These are phyloP conservation scores for Botia kubotai DNA, from an alignment of 2,797 vertebrate genomes.

Conservation along the genomic window DNA sequence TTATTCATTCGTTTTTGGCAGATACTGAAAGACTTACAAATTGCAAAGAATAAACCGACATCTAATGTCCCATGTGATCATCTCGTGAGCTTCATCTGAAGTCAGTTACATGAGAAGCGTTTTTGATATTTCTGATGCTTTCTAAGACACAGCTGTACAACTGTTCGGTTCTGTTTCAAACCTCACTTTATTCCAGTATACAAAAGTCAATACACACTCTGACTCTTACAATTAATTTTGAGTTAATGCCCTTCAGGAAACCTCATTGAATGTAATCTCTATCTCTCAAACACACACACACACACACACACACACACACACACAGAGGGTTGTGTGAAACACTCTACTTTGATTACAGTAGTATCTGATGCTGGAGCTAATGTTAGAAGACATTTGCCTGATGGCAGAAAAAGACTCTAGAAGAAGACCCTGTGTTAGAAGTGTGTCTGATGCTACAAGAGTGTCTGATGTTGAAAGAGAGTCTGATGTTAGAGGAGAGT, in stretches of 20 bases:
- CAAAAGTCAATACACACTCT: too few relatives aligned
- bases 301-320: too few relatives aligned
- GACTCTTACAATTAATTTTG: not conserved
- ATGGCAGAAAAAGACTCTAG: not conserved
- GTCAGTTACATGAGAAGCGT: not conserved
- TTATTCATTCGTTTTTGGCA: slow-evolving; percentile 8
- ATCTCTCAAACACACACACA: not conserved
- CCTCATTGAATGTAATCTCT: not conserved
- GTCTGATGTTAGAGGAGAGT: not conserved
- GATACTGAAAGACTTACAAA: not conserved
- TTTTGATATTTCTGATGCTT: too few relatives aligned
- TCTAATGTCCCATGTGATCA: not conserved
- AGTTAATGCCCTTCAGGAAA: not conserved
- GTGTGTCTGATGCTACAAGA: not conserved
- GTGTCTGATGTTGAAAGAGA: not conserved
- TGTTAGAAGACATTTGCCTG: not conserved
- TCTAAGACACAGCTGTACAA: too few relatives aligned
- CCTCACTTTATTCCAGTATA: too few relatives aligned
- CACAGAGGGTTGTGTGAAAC: too few relatives aligned
- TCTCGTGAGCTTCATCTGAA: not conserved
- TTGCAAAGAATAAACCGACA: not conserved
- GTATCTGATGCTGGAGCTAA: not conserved
- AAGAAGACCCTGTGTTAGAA: not conserved
- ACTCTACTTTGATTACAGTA: not conserved
- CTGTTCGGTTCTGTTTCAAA: too few relatives aligned